Percentiles rank a stretch among this genome's conserved stretches.
phyloP scores from a whole-genome alignment of 1,140 invertebrate species.

The Fopius arisanus region DNA sequence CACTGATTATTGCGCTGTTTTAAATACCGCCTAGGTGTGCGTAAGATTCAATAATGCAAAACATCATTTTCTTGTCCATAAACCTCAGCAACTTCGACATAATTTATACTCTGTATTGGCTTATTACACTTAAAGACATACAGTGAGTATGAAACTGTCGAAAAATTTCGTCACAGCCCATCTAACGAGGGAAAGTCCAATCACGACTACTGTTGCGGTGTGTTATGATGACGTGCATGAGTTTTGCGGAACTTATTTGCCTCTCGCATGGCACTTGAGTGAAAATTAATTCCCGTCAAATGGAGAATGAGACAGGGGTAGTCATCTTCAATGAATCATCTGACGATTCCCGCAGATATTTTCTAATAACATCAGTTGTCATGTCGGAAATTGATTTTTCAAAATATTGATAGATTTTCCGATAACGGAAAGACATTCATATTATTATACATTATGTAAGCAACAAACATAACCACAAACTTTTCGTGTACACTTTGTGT shows the following conservation, averaged over 20 bases:
- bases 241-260: background rate
- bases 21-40: background rate
- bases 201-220: background rate
- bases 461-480: too few species aligned
- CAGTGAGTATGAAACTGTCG: background rate
- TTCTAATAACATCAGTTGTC: too few species aligned
- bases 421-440: too few species aligned
- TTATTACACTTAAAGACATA: background rate
- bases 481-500: too few species aligned
- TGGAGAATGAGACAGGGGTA: background rate
- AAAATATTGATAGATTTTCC: too few species aligned
- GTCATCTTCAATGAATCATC: too few species aligned
- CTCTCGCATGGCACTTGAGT: background rate
- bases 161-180: background rate
- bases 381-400: too few species aligned
- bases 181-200: slow-evolving; percentile 13
- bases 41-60: background rate
- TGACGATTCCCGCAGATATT: too few species aligned
- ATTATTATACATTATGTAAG: too few species aligned
- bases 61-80: slow-evolving; percentile 16
- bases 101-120: slow-evolving; percentile 1
- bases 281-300: background rate
- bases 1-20: background rate
- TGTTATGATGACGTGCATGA: background rate
- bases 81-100: slow-evolving; percentile 20